Conservation (phyloP, 2,113 vertebrate genomes). For the Emydocephalus ijimae region DNA sequence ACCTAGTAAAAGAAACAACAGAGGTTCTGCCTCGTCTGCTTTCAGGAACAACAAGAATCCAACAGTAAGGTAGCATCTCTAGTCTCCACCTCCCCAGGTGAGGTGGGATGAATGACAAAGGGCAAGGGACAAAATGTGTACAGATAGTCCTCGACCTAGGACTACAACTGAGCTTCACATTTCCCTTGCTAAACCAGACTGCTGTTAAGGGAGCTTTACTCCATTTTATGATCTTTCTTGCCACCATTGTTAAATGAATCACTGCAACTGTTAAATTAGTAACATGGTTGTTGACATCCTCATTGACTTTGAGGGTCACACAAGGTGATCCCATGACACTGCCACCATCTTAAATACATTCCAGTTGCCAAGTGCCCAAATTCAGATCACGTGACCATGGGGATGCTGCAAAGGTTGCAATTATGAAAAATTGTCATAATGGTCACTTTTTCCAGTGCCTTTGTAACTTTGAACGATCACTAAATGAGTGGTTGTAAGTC, state of each 20-base stretch:
- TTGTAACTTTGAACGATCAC: no score
- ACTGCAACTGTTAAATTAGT: background rate
- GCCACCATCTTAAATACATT: background rate
- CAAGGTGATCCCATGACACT: background rate
- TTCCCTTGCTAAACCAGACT: background rate
- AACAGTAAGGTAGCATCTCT: background rate
- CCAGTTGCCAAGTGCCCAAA: background rate
- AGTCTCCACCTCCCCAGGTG: background rate
- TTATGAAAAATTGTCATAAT: background rate
- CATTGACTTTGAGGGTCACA: background rate
- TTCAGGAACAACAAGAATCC: background rate
- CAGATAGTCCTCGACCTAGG: background rate
- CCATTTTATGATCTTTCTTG: background rate
- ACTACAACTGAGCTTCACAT: background rate
- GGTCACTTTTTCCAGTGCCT: no score
- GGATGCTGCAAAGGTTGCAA: background rate
- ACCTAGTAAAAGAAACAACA: constrained; percentile 65
- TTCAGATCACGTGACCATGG: background rate
- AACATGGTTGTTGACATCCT: background rate
- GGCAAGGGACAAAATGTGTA: background rate
- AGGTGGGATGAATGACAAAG: background rate
- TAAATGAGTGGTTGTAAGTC: no score
- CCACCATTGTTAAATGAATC: background rate
- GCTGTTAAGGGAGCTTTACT: background rate
- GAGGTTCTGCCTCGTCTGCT: background rate